Evolutionary conservation across 2,113 vertebrate species (phyloP).

Genomic region (Bostrychus sinensis): DNA sequence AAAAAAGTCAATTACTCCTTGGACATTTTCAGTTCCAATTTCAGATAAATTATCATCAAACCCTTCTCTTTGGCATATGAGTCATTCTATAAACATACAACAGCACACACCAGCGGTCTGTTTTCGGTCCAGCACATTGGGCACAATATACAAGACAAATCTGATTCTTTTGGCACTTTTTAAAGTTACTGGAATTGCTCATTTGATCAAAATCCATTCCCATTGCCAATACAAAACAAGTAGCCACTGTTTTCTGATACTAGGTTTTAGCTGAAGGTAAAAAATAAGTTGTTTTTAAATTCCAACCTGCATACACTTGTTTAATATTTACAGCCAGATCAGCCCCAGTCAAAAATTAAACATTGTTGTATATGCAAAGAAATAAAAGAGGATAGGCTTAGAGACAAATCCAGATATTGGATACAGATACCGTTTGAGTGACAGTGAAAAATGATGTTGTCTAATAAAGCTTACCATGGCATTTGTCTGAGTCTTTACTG

Average conservation of each 20-base stretch:
- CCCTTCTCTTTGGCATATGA: neutral
- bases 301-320: neutral
- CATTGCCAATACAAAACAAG: neutral
- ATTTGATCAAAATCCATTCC: neutral
- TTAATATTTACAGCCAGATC: neutral
- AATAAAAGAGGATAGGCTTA: neutral
- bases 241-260: neutral
- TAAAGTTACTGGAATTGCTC: neutral
- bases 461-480: neutral
- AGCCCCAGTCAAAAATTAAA: no score
- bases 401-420: neutral
- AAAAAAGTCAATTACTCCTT: neutral
- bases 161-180: neutral
- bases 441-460: constrained; percentile 3
- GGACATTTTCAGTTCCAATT: neutral
- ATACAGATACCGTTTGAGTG: neutral
- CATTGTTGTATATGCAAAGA: neutral
- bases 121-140: neutral
- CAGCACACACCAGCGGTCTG: neutral
- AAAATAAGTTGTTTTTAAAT: neutral
- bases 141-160: neutral
- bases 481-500: neutral
- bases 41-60: neutral
- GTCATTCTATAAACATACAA: neutral
- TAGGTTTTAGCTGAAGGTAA: neutral